Percentiles rank a stretch among this genome's conserved stretches.
Evolutionary conservation across 2,888 invertebrate genomes (phyloP).

Genomic region (Heteropelma amictum): DNA sequence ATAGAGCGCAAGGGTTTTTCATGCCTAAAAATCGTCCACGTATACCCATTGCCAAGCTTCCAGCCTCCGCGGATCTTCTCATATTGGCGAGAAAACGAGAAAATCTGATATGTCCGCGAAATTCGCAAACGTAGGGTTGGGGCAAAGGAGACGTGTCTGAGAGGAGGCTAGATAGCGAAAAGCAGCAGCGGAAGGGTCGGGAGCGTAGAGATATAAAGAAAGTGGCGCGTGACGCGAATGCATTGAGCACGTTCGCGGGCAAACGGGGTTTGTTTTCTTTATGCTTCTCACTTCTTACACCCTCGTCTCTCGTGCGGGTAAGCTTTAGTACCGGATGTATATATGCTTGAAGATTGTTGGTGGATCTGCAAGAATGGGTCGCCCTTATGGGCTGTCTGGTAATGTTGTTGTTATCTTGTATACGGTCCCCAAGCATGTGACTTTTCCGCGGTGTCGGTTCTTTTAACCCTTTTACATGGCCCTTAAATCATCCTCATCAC

Average conservation of each 20-base stretch:
- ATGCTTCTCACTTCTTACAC: constrained; percentile 15
- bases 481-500: not conserved
- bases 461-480: not conserved
- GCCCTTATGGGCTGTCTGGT: not conserved
- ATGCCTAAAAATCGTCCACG: constrained; percentile 64
- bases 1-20: not conserved
- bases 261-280: constrained; percentile 28
- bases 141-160: not conserved
- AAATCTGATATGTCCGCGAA: constrained; percentile 65
- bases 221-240: constrained; percentile 71
- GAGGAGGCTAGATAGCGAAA: constrained; percentile 10
- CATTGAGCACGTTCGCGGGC: constrained; percentile 27
- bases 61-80: constrained; percentile 19
- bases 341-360: not conserved
- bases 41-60: constrained; percentile 53
- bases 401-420: not conserved
- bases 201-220: constrained; percentile 63
- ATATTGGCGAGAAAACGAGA: constrained; percentile 62
- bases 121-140: not conserved
- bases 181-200: constrained; percentile 16
- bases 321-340: not conserved
- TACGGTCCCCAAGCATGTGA: not conserved
- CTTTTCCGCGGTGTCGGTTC: not conserved
- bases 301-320: not conserved
- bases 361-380: not conserved